A percentile compares a stretch with the other conserved stretches of the same genome.
Evolutionary conservation across 2,888 invertebrate genomes (phyloP).

Genomic region (Leistus spinibarbis): DNA sequence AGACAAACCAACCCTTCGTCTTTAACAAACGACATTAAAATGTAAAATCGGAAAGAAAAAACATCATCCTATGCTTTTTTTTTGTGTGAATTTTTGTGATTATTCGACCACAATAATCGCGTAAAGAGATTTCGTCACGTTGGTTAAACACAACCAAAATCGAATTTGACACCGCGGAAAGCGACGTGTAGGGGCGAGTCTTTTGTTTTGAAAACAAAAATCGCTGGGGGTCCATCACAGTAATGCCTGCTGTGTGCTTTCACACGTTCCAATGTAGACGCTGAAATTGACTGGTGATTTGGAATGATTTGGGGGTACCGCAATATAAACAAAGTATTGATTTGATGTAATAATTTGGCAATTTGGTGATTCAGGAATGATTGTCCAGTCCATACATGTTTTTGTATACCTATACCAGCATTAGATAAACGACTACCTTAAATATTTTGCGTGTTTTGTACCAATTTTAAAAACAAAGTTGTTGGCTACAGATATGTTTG

Average conservation of each 20-base stretch:
- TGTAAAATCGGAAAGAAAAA: background rate
- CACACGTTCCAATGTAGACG: slow-evolving; percentile 5
- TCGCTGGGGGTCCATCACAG: slow-evolving; percentile 1
- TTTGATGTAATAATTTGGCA: background rate
- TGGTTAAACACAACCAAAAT: slow-evolving; percentile 11
- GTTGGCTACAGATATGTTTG: too few species aligned
- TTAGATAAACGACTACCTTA: too few species aligned
- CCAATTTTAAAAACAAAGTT: too few species aligned
- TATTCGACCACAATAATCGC: slow-evolving; percentile 1
- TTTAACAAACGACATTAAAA: too few species aligned
- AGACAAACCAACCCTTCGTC: background rate
- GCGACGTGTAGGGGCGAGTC: slow-evolving; percentile 1
- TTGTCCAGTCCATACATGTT: background rate
- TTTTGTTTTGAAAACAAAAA: slow-evolving; percentile 22
- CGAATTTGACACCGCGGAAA: slow-evolving; percentile 16
- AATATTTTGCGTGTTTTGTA: too few species aligned
- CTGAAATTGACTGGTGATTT: background rate
- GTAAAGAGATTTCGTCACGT: slow-evolving; percentile 4
- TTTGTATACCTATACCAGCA: too few species aligned
- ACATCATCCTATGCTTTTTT: background rate
- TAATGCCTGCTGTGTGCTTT: slow-evolving; percentile 15
- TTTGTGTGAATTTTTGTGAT: background rate
- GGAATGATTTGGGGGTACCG: background rate
- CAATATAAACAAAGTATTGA: background rate
- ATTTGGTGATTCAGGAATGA: background rate